These are phyloP conservation scores for Notamacropus eugenii DNA, from an alignment of 2,797 vertebrate genomes.

Conservation along the genomic window DNA sequence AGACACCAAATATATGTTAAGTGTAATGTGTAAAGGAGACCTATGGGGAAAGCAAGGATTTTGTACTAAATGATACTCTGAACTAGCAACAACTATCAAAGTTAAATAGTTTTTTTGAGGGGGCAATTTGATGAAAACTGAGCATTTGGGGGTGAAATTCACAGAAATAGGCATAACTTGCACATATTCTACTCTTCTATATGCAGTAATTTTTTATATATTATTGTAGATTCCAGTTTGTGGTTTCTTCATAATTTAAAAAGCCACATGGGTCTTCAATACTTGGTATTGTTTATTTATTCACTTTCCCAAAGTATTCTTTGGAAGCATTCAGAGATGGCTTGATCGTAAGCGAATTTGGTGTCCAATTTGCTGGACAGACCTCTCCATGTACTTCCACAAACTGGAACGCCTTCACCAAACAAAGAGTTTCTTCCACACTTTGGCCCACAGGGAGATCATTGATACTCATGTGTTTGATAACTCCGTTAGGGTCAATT, in stretches of 20 bases:
- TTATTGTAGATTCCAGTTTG: slow-evolving; percentile 15
- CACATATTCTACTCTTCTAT: slow-evolving; percentile 38
- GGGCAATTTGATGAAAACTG: slow-evolving; percentile 35
- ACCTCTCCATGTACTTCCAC: slow-evolving; percentile 97
- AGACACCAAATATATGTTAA: slow-evolving; percentile 31
- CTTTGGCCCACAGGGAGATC: slow-evolving; percentile 95
- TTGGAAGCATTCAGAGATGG: slow-evolving; percentile 94
- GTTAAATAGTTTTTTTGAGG: background rate
- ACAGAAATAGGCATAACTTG: slow-evolving; percentile 42
- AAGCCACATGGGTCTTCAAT: slow-evolving; percentile 8
- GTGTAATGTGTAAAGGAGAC: background rate
- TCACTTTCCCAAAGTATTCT: slow-evolving; percentile 96
- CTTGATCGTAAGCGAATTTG: slow-evolving; percentile 97
- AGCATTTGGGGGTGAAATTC: background rate
- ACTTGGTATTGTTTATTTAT: slow-evolving; percentile 80
- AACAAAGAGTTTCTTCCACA: slow-evolving; percentile 94
- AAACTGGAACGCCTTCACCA: slow-evolving; percentile 97
- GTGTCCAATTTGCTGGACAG: slow-evolving; percentile 97
- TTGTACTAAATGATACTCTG: background rate
- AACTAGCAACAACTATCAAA: background rate
- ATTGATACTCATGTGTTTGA: slow-evolving; percentile 95
- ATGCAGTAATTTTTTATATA: slow-evolving; percentile 69
- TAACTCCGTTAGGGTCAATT: slow-evolving; percentile 93
- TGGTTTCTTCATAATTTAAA: background rate
- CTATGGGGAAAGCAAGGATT: background rate